These are phyloP conservation scores for Columbina picui DNA, from an alignment of 2,113 vertebrate genomes.

Conservation along the genomic window DNA sequence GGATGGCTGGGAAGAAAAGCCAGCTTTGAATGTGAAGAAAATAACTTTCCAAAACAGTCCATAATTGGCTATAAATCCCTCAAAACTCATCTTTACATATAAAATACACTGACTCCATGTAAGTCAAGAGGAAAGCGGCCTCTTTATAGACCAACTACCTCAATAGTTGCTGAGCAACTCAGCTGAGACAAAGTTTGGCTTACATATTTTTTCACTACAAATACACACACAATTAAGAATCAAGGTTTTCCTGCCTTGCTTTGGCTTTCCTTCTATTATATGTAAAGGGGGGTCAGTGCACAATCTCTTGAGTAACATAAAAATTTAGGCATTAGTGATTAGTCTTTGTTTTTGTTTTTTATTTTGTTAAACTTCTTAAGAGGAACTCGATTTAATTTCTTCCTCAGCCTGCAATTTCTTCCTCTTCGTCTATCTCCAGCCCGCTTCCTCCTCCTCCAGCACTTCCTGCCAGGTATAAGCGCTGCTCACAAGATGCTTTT, in stretches of 20 bases:
- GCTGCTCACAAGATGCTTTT: slow-evolving; percentile 7
- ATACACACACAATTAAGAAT: background rate
- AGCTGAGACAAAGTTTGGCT: background rate
- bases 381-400: background rate
- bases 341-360: background rate
- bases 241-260: background rate
- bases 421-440: background rate
- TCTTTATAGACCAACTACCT: background rate
- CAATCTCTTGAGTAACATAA: background rate
- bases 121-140: background rate
- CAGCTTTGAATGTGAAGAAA: background rate
- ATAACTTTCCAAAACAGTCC: background rate
- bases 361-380: background rate
- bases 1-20: background rate
- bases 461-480: slow-evolving; percentile 11
- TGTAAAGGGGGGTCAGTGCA: background rate
- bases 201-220: background rate
- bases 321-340: background rate
- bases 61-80: background rate
- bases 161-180: background rate
- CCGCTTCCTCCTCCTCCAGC: slow-evolving; percentile 28
- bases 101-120: accelerated
- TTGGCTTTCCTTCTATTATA: background rate
- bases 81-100: background rate
- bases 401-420: background rate